A percentile compares a stretch with the other conserved stretches of the same genome.
phyloP scores from a whole-genome alignment of 2,797 vertebrate genomes.

The Austrolebias charrua region DNA sequence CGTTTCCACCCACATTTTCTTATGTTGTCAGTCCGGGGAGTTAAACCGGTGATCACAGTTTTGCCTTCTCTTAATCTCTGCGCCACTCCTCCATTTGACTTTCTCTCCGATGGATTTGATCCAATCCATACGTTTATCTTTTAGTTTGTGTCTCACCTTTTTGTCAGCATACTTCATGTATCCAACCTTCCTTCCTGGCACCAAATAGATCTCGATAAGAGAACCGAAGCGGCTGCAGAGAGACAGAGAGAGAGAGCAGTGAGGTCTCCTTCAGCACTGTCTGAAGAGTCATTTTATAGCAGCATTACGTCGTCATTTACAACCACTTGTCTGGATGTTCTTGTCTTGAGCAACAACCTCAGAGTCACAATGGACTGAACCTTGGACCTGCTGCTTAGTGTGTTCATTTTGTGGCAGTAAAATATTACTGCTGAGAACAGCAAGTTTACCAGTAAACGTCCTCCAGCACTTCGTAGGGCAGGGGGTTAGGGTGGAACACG shows the following conservation, averaged over 20 bases:
- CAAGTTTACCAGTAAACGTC: slow-evolving; percentile 91
- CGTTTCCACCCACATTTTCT: too few relatives aligned
- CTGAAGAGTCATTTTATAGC: not conserved
- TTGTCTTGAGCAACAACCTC: too few relatives aligned
- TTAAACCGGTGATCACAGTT: too few relatives aligned
- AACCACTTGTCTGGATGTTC: too few relatives aligned
- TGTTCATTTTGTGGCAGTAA: not conserved
- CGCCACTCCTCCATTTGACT: too few relatives aligned
- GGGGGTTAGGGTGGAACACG: slow-evolving; percentile 90
- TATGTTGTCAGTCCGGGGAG: too few relatives aligned
- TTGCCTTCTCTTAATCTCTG: too few relatives aligned
- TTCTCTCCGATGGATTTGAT: too few relatives aligned
- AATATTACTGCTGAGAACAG: too few relatives aligned
- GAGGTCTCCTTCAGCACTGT: not conserved
- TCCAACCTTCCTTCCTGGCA: slow-evolving; percentile 91
- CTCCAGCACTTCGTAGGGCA: slow-evolving; percentile 88
- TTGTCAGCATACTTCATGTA: slow-evolving; percentile 93
- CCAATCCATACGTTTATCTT: too few relatives aligned
- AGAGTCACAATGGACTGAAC: not conserved
- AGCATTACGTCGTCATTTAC: not conserved
- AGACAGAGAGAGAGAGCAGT: not conserved
- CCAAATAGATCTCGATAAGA: slow-evolving; percentile 91
- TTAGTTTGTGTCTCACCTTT: slow-evolving; percentile 47
- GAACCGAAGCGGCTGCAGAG: slow-evolving; percentile 88
- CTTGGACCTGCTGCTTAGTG: not conserved